A percentile compares a stretch with the other conserved stretches of the same genome.
These are phyloP conservation scores for Gymnosoma rotundatum DNA, from an alignment of 2,888 invertebrate genomes.

Conservation along the genomic window DNA sequence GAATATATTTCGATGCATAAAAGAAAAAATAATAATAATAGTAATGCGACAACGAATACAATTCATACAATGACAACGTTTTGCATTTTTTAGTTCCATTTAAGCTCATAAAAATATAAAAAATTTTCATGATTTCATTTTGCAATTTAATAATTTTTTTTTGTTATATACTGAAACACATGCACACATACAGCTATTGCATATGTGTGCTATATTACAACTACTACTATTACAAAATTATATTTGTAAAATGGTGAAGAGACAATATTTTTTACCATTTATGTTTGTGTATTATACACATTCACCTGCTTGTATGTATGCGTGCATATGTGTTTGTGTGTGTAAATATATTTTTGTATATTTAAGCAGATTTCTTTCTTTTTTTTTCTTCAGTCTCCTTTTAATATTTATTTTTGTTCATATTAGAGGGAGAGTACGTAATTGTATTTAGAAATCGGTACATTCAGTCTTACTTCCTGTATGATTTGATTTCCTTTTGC, in stretches of 20 bases:
- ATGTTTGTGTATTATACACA: neutral
- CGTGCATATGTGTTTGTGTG: neutral
- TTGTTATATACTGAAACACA: too few relatives aligned
- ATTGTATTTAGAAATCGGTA: constrained; percentile 66
- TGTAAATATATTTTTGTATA: constrained; percentile 32
- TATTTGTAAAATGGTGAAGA: neutral
- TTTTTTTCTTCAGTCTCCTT: neutral
- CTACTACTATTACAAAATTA: neutral
- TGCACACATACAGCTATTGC: neutral
- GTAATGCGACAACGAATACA: constrained; percentile 55
- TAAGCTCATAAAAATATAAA: constrained; percentile 76
- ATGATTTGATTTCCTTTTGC: constrained; percentile 69
- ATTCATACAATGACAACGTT: constrained; percentile 68
- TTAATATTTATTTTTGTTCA: neutral
- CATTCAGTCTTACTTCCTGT: constrained; percentile 68
- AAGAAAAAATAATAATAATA: constrained; percentile 38
- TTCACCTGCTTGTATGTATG: neutral
- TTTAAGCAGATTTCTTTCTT: constrained; percentile 33
- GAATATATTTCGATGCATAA: constrained; percentile 32
- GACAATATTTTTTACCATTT: constrained; percentile 21
- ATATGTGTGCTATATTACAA: neutral
- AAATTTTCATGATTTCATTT: constrained; percentile 73
- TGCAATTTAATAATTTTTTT: constrained; percentile 65
- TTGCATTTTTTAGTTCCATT: constrained; percentile 74
- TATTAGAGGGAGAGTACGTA: constrained; percentile 13